These are phyloP conservation scores for Epirrita christyi DNA, from an alignment of 2,888 invertebrate species.

Conservation along the genomic window DNA sequence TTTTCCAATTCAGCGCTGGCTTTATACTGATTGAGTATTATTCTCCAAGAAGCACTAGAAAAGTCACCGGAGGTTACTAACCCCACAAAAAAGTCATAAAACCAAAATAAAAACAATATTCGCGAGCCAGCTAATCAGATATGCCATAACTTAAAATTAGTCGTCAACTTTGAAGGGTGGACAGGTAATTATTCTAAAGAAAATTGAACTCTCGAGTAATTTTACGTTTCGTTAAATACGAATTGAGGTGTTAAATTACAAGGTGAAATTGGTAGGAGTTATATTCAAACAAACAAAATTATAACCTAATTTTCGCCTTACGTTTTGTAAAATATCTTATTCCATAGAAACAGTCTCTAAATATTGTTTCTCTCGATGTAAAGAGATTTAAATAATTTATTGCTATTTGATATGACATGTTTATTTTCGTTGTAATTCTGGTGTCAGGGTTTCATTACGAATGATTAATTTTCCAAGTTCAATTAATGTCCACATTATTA, in stretches of 20 bases:
- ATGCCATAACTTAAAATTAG: slow-evolving; percentile 33
- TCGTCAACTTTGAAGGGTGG: slow-evolving; percentile 33
- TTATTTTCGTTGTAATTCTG: too few relatives aligned
- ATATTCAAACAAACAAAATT: slow-evolving; percentile 23
- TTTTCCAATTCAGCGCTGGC: too few relatives aligned
- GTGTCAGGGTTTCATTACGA: too few relatives aligned
- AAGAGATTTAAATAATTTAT: too few relatives aligned
- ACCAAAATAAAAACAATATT: slow-evolving; percentile 19
- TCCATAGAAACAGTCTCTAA: not conserved
- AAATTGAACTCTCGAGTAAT: slow-evolving; percentile 40
- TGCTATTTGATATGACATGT: too few relatives aligned
- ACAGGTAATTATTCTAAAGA: slow-evolving; percentile 42
- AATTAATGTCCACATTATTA: too few relatives aligned
- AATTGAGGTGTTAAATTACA: slow-evolving; percentile 44
- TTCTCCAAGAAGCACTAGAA: too few relatives aligned
- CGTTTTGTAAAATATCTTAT: not conserved
- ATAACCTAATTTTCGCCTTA: not conserved
- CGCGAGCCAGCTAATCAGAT: slow-evolving; percentile 20
- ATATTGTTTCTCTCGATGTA: too few relatives aligned
- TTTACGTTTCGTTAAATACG: slow-evolving; percentile 41
- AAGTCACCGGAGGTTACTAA: too few relatives aligned
- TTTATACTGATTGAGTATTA: too few relatives aligned
- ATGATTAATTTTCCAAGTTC: too few relatives aligned
- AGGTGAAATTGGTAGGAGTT: slow-evolving; percentile 31
- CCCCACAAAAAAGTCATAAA: not conserved